A percentile compares a stretch with the other conserved stretches of the same genome.
Conservation (phyloP, 1,140 invertebrate species). For the Drosophila melanogaster region DNA sequence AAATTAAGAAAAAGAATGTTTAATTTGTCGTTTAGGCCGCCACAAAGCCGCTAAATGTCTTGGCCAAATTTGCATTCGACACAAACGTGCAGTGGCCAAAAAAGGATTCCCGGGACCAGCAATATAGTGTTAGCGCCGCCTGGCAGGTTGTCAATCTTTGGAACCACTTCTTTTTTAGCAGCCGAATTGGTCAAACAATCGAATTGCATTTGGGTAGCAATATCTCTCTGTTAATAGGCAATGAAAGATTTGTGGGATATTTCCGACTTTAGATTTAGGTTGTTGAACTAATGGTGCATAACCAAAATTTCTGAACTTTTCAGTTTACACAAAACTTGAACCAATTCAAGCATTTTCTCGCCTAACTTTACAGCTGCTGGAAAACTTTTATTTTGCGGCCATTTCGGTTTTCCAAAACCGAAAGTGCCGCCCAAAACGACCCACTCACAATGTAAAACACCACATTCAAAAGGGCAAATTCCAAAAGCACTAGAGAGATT, state of each 20-base stretch:
- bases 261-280: background rate
- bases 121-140: constrained; percentile 16
- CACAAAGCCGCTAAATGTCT: constrained; percentile 47
- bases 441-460: constrained; percentile 26
- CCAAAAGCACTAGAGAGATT: constrained; percentile 44
- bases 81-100: constrained; percentile 22
- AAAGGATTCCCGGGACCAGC: constrained; percentile 21
- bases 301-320: background rate
- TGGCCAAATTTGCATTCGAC: constrained; percentile 42
- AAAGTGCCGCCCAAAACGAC: constrained; percentile 61
- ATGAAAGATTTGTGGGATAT: constrained; percentile 16
- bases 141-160: constrained; percentile 37
- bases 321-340: background rate
- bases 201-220: constrained; percentile 50
- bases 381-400: constrained; percentile 23
- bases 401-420: constrained; percentile 21
- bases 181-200: constrained; percentile 28
- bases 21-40: constrained; percentile 43
- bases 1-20: constrained; percentile 57
- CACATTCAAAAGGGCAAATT: constrained; percentile 12
- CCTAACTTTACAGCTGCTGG: constrained; percentile 22
- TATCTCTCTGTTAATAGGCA: constrained; percentile 11
- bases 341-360: constrained; percentile 15
- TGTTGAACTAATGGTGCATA: too few species aligned
- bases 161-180: constrained; percentile 46